Evolutionary conservation across 2,888 invertebrate species (phyloP).

Genomic region (Brenthis daphne): DNA sequence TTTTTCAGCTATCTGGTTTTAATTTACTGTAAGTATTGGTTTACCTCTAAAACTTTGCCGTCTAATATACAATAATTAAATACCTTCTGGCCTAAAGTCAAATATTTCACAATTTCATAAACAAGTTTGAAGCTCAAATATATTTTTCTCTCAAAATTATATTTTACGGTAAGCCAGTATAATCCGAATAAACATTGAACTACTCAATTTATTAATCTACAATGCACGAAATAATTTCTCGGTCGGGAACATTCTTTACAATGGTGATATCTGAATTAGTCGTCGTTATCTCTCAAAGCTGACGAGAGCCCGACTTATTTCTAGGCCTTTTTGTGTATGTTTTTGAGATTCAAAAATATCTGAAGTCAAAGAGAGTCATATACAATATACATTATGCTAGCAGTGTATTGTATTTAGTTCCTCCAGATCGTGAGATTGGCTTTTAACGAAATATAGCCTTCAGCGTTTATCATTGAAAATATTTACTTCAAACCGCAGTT

Average conservation of each 20-base stretch:
- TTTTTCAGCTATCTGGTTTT: too few species aligned
- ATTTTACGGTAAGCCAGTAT: neutral
- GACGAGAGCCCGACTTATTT: constrained; percentile 20
- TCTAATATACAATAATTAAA: neutral
- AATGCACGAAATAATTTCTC: constrained; percentile 32
- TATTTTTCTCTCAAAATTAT: constrained; percentile 6
- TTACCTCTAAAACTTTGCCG: constrained; percentile 4
- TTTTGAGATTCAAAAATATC: constrained; percentile 9
- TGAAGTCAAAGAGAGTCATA: constrained; percentile 10
- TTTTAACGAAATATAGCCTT: neutral
- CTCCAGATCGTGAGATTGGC: constrained; percentile 2
- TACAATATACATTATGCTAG: constrained; percentile 10
- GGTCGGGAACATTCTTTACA: constrained; percentile 24
- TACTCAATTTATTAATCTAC: constrained; percentile 34
- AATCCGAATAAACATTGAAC: constrained; percentile 27
- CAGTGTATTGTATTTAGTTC: neutral
- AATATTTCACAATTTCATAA: too few species aligned
- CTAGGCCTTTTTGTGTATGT: constrained; percentile 9
- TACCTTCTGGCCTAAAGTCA: too few species aligned
- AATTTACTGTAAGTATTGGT: too few species aligned
- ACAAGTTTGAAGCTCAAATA: neutral
- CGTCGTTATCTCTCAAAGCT: constrained; percentile 28
- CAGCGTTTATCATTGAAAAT: too few species aligned
- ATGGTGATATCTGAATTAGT: constrained; percentile 27
- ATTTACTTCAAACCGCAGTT: too few species aligned